Percentiles rank a stretch among this genome's conserved stretches.
phyloP scores from a whole-genome alignment of 2,113 vertebrate species.

The Paratilapia polleni region DNA sequence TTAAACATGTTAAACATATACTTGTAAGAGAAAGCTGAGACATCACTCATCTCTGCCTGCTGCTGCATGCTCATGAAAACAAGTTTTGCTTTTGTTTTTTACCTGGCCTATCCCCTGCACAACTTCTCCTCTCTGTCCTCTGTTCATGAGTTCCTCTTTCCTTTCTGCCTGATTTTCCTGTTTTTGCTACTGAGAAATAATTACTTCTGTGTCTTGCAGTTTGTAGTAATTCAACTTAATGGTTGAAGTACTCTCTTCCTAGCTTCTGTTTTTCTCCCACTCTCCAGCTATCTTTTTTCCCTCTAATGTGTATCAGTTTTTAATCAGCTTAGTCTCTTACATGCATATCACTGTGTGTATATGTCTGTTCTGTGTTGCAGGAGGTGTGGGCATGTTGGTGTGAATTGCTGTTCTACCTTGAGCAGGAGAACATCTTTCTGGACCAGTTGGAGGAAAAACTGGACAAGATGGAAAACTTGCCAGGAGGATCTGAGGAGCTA shows the following conservation, averaged over 20 bases:
- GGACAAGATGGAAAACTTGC: constrained; percentile 87
- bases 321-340: background rate
- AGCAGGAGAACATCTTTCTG: constrained; percentile 92
- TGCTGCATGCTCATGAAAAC: too few relatives aligned
- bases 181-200: background rate
- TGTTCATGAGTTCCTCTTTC: too few relatives aligned
- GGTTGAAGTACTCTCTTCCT: background rate
- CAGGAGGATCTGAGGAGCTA: constrained; percentile 88
- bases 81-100: too few relatives aligned
- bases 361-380: constrained; percentile 71
- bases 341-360: background rate
- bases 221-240: background rate
- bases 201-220: background rate
- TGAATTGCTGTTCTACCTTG: constrained; percentile 91
- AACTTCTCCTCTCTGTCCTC: too few relatives aligned
- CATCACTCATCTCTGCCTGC: too few relatives aligned
- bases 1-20: too few relatives aligned
- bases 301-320: background rate
- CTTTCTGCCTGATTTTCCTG: rapidly evolving
- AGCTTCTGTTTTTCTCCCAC: rapidly evolving
- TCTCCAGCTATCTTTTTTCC: background rate
- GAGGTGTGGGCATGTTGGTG: constrained; percentile 98
- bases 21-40: too few relatives aligned
- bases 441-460: constrained; percentile 91
- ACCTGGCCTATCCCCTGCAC: too few relatives aligned